Evolutionary conservation across 2,888 invertebrate species (phyloP), one percentile per base, ranked within the genome.

Genomic region (Pseudanteris insignis): DNA sequence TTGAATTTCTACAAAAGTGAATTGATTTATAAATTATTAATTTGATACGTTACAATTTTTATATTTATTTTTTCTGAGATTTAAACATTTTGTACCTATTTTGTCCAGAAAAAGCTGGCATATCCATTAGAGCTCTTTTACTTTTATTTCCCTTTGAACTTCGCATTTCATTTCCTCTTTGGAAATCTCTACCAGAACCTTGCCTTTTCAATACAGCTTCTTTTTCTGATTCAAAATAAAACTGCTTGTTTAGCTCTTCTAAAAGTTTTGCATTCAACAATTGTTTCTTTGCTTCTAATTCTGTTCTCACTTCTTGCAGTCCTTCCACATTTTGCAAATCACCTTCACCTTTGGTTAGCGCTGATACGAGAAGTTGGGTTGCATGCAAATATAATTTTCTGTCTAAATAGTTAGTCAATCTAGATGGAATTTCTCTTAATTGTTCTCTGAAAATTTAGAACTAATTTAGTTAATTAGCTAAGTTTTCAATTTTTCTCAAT

Each of bases 381-480:
- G 93, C 94, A 73, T 89, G 90, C 55, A 94, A 82, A 79, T 92
- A 94, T 65, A 92, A 89, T 62, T 92, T 92, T 62, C 86, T 86
- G 5, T 84, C 80, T 63, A 90, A 83, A 71, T 86, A 86, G 44
- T 82, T 83, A 40, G 86, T 85, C 57, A 92, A 83, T 69, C 86
- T 84, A 54, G 86, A 86, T 33, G 90, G 89, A 53, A 91, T 88
- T 77, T 89, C 87, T 65, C 88, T 86, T 67, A 92, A 81, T 72
- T 89, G 86, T 75, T 91, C 90, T 65, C 91, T 91, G 72, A 41
- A 25, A 26, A 2, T 13, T 25, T 4, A 40, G n/a, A n/a, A n/a
- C n/a, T n/a, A n/a, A n/a, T n/a, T n/a, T n/a, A n/a, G n/a, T n/a
- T n/a, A n/a, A n/a, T n/a, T n/a, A n/a, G n/a, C n/a, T n/a, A n/a